Conservation (phyloP, 2,797 vertebrate species). For the Tenualosa ilisha region DNA sequence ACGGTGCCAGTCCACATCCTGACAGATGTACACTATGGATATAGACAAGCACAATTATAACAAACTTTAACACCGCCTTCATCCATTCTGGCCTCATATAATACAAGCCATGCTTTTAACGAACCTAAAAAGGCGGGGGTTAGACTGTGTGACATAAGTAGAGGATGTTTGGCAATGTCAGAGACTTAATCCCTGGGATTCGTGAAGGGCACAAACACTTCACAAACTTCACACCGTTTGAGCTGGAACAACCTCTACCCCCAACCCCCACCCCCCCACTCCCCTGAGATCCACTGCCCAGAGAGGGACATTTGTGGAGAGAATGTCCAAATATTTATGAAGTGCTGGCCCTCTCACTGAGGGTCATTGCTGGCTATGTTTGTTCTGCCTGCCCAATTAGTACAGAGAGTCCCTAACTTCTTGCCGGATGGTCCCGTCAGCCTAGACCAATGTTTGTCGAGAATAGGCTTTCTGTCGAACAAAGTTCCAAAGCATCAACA, state of each 20-base stretch:
- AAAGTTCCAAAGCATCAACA: slow-evolving; percentile 21
- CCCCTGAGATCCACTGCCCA: neutral
- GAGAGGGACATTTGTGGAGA: neutral
- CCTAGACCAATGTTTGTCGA: neutral
- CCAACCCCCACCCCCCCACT: neutral
- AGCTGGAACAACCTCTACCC: neutral
- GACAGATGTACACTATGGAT: slow-evolving; percentile 34
- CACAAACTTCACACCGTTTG: neutral
- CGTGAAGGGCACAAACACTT: neutral
- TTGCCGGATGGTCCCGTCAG: neutral
- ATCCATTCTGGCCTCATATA: neutral
- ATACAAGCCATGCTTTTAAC: neutral
- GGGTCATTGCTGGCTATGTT: slow-evolving; percentile 41
- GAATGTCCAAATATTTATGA: slow-evolving; percentile 36
- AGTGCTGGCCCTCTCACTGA: slow-evolving; percentile 30
- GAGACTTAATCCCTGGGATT: neutral
- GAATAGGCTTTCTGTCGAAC: neutral
- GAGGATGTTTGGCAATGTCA: neutral
- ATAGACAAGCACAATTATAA: slow-evolving; percentile 12
- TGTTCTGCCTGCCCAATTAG: slow-evolving; percentile 48
- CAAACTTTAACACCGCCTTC: neutral
- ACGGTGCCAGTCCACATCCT: slow-evolving; percentile 59
- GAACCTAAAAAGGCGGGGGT: neutral
- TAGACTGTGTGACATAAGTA: neutral
- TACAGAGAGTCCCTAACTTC: slow-evolving; percentile 37